These are phyloP conservation scores for Cetonia aurata DNA, from an alignment of 2,888 invertebrate species.

Conservation along the genomic window DNA sequence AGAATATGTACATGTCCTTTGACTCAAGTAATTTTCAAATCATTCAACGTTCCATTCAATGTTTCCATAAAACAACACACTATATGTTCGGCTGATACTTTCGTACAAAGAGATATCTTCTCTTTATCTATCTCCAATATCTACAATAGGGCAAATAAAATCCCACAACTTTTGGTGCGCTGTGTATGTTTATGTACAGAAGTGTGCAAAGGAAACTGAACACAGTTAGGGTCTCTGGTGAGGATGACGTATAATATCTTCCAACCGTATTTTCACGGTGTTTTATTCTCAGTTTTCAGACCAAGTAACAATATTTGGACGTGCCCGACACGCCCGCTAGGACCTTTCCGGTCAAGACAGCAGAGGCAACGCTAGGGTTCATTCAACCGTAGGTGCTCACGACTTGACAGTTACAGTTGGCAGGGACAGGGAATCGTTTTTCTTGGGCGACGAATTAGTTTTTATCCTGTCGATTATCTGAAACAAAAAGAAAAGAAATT, in stretches of 20 bases:
- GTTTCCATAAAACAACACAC: neutral
- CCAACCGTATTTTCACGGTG: neutral
- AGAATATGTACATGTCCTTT: neutral
- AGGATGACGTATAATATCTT: neutral
- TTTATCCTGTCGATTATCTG: conserved; percentile 48
- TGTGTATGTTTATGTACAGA: too few species aligned
- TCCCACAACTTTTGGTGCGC: too few species aligned
- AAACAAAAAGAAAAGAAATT: conserved; percentile 30
- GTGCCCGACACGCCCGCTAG: neutral
- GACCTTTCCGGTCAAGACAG: conserved; percentile 5
- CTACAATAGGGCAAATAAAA: too few species aligned
- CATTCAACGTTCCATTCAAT: neutral
- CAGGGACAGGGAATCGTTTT: conserved; percentile 52
- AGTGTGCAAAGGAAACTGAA: conserved; percentile 17
- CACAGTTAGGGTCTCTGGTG: conserved; percentile 24
- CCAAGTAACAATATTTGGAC: too few species aligned
- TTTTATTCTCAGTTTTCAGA: too few species aligned
- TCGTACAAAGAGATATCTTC: too few species aligned
- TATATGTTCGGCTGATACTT: too few species aligned
- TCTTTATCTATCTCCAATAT: too few species aligned
- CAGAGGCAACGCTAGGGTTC: conserved; percentile 24
- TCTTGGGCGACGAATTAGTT: conserved; percentile 38
- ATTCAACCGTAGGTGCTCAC: conserved; percentile 51
- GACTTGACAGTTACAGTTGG: conserved; percentile 61
- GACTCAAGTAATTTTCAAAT: conserved; percentile 10